Evolutionary conservation across 1,140 invertebrate species (phyloP), one percentile per base, ranked within the genome.

Genomic region (Drosophila seguyi): DNA sequence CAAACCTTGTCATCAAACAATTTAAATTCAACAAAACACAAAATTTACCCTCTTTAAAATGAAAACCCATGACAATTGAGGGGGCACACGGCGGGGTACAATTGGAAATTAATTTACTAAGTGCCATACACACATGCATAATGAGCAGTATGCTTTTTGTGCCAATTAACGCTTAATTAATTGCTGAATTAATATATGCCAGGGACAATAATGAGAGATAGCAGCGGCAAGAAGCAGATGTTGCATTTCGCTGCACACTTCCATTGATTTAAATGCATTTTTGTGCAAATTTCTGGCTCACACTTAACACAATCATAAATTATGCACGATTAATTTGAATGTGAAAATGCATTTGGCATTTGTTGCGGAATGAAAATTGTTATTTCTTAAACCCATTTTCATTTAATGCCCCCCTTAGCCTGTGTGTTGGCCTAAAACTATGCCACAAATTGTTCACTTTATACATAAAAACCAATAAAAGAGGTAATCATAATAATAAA

Each of bases 141-240:
- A 87, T 87, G 82, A 90, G 82, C 82, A 80, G 55, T 61, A 48
- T 65, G 63, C 83, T 65, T 80, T 88, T 88, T 63, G 68, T 78
- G 80, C 76, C 82, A 87, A 87, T 87, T 87, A 87, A 87, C 84
- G 57, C 59, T 83, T 87, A 84, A 87, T 87, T 87, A 88, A 87
- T 79, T 88, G 84, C 80, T 79, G 63, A 79, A 88, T 80, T 80
- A 77, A 83, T 84, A 68, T 83, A 72, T 48, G 50, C 42, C 68
- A 27, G 11, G 13, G 67, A 47, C 67, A 60, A 73, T 65, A 25
- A 44, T 25, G 22, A 25, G 22, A 22, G 56, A 56, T n/a, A n/a
- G 20, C 5, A 22, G 53, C 11, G 18, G 61, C 29, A 36, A 34
- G 6, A 41, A 83, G 62, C 83, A 87, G 75, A 79, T 86, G 79